These are phyloP conservation scores for Lepeophtheirus salmonis DNA, from an alignment of 1,140 invertebrate genomes.

Conservation along the genomic window DNA sequence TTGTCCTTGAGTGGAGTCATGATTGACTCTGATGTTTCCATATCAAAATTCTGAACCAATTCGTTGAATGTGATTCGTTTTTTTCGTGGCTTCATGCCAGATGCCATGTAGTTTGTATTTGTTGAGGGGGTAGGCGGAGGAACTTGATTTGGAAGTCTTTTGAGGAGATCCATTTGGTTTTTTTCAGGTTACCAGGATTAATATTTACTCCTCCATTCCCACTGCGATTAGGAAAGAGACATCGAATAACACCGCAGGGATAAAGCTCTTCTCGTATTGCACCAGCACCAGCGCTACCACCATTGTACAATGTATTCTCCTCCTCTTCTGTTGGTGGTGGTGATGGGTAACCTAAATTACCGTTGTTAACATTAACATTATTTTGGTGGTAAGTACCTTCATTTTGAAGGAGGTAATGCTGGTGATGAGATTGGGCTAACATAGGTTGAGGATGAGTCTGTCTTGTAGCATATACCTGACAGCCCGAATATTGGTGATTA, in stretches of 20 bases:
- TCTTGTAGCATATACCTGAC: no score
- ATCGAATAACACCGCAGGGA: slow-evolving; percentile 7
- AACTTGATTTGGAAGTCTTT: slow-evolving; percentile 16
- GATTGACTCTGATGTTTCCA: neutral
- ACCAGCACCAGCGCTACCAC: slow-evolving; percentile 13
- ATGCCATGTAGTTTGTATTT: slow-evolving; percentile 16
- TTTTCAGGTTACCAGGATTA: no score
- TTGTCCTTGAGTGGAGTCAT: slow-evolving; percentile 12
- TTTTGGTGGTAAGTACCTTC: no score
- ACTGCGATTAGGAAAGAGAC: neutral
- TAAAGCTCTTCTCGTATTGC: slow-evolving; percentile 21
- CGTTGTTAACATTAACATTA: no score
- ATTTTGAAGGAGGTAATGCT: no score
- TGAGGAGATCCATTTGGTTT: slow-evolving; percentile 19
- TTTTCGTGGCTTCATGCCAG: slow-evolving; percentile 4
- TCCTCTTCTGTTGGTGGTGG: slow-evolving; percentile 3
- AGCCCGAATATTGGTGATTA: no score
- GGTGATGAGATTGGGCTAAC: no score
- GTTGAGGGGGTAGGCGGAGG: slow-evolving; percentile 19
- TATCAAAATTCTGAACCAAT: slow-evolving; percentile 17
- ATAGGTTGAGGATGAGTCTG: no score
- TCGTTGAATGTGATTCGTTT: slow-evolving; percentile 12
- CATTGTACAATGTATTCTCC: no score
- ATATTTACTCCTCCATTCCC: neutral
- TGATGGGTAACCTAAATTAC: neutral